phyloP scores from a whole-genome alignment of 2,888 invertebrate species.

The Hydriomena furcata region DNA sequence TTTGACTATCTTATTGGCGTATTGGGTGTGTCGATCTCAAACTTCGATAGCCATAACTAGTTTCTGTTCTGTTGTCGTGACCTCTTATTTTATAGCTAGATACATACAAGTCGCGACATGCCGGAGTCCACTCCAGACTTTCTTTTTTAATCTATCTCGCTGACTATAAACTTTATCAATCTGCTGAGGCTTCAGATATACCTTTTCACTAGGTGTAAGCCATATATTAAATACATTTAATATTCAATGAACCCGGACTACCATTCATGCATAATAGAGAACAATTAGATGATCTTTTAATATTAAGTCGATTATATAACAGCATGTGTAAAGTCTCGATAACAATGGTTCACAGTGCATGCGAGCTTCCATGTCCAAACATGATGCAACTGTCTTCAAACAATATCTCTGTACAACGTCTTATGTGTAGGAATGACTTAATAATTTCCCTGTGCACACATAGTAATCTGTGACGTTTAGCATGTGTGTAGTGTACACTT shows the following conservation, averaged over 20 bases:
- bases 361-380: conserved; percentile 49
- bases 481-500: conserved; percentile 9
- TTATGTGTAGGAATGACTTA: conserved; percentile 67
- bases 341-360: conserved; percentile 49
- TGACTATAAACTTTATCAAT: no score
- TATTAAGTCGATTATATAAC: conserved; percentile 43
- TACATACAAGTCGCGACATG: conserved; percentile 53
- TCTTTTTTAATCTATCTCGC: conserved; percentile 43
- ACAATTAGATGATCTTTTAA: conserved; percentile 42
- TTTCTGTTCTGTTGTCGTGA: conserved; percentile 51
- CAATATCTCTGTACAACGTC: conserved; percentile 50
- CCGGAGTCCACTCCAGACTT: conserved; percentile 49
- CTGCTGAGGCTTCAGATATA: no score
- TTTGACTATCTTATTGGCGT: conserved; percentile 31
- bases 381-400: conserved; percentile 50
- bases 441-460: conserved; percentile 59
- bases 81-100: conserved; percentile 48
- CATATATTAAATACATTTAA: no score
- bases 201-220: no score
- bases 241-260: conserved; percentile 22
- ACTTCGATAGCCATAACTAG: conserved; percentile 46
- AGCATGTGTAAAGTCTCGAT: conserved; percentile 34
- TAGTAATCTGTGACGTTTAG: conserved; percentile 35
- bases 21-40: conserved; percentile 47
- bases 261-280: conserved; percentile 27